phyloP scores from a whole-genome alignment of 2,113 vertebrate species.

The Gopherus evgoodei region DNA sequence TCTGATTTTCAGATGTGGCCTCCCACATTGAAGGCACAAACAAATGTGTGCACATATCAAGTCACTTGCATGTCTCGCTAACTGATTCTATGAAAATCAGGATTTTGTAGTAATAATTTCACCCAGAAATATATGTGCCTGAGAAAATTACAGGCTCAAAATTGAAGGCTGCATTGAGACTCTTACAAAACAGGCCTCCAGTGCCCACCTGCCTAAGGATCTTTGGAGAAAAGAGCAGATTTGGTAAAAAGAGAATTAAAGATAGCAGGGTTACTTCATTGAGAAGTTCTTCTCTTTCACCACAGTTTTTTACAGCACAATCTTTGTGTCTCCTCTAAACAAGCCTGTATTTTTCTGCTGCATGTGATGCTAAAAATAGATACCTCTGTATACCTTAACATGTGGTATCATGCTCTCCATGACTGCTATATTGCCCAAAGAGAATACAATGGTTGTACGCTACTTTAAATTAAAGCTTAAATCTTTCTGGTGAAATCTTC shows the following conservation, averaged over 20 bases:
- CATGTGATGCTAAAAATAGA: neutral
- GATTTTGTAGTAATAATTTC: neutral
- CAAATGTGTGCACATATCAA: neutral
- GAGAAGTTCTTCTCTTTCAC: neutral
- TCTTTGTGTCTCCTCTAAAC: neutral
- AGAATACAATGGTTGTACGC: neutral
- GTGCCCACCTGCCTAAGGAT: neutral
- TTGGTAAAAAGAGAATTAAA: neutral
- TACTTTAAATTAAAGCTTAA: neutral
- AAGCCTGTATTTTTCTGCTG: neutral
- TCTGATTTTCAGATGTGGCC: neutral
- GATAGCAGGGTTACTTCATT: neutral
- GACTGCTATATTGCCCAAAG: neutral
- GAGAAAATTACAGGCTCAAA: neutral
- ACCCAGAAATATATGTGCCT: neutral
- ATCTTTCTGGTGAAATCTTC: neutral
- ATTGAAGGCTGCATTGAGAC: neutral
- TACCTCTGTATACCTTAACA: neutral
- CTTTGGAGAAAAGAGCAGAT: fast-evolving
- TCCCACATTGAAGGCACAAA: neutral
- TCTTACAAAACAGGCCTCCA: neutral
- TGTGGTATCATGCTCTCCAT: neutral
- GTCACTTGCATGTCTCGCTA: neutral
- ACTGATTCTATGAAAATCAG: neutral
- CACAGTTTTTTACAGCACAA: neutral